These are phyloP conservation scores for Tapera naevia DNA, from an alignment of 2,797 vertebrate genomes.

Conservation along the genomic window DNA sequence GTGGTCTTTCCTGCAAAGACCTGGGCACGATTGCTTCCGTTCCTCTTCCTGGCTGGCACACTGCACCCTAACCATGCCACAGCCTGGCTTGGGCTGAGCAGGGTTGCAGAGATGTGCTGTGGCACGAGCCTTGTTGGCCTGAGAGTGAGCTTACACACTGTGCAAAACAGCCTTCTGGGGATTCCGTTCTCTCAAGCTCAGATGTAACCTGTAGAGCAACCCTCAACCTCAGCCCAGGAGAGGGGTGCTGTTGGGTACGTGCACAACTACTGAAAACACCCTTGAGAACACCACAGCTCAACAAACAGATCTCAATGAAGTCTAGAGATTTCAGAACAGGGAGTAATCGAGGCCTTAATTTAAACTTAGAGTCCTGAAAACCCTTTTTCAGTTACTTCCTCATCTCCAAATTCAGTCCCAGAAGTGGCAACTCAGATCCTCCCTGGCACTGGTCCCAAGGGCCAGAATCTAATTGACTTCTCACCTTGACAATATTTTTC, in stretches of 20 bases:
- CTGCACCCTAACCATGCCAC: rapidly evolving
- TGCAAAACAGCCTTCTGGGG: rapidly evolving
- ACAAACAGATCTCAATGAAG: background rate
- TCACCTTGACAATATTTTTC: background rate
- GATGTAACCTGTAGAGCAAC: background rate
- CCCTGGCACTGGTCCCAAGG: background rate
- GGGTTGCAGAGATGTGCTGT: rapidly evolving
- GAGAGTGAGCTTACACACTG: rapidly evolving
- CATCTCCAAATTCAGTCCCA: background rate
- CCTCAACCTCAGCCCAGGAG: no score
- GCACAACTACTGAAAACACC: rapidly evolving
- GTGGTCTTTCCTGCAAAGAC: background rate
- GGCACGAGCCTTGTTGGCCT: rapidly evolving
- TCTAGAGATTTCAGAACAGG: background rate
- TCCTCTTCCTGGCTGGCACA: rapidly evolving
- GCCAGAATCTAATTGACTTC: background rate
- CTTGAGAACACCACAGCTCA: background rate
- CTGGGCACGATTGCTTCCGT: rapidly evolving
- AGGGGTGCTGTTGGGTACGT: rapidly evolving
- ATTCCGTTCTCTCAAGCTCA: background rate
- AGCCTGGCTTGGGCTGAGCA: rapidly evolving
- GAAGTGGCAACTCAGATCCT: background rate
- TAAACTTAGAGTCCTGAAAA: background rate
- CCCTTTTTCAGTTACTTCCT: background rate
- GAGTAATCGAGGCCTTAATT: background rate